phyloP scores from a whole-genome alignment of 1,140 invertebrate genomes.

The Hormaphis cornu region DNA sequence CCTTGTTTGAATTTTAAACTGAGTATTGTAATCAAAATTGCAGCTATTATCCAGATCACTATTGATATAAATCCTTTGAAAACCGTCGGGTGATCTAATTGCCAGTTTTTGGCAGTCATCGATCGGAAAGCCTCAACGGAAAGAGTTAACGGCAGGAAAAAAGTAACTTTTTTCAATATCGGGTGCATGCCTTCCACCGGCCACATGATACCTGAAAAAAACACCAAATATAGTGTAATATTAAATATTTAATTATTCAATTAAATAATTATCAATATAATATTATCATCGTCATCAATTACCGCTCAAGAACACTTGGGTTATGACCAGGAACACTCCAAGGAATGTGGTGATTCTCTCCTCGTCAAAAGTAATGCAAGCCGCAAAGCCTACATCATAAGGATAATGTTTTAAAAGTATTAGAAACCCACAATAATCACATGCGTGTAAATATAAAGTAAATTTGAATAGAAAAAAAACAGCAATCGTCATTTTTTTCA shows the following conservation, averaged over 20 bases:
- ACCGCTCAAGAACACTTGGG: constrained; percentile 18
- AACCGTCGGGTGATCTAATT: constrained; percentile 44
- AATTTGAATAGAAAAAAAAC: too few species aligned
- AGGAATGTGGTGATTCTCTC: constrained; percentile 1
- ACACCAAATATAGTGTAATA: not conserved
- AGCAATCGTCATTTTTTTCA: too few species aligned
- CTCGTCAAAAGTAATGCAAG: not conserved
- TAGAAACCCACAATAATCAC: too few species aligned
- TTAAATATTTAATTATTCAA: not conserved
- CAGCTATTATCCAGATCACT: constrained; percentile 47
- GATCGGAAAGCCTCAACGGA: constrained; percentile 34
- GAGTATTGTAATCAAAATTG: constrained; percentile 37
- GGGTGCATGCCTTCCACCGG: constrained; percentile 35
- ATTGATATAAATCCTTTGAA: constrained; percentile 48
- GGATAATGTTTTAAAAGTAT: not conserved
- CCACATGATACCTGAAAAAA: constrained; percentile 36
- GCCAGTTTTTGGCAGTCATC: constrained; percentile 34
- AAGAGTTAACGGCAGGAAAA: constrained; percentile 33
- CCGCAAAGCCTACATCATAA: constrained; percentile 40
- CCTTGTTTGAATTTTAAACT: constrained; percentile 13
- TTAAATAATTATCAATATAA: not conserved
- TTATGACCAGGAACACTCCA: not conserved
- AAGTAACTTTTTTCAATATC: constrained; percentile 32
- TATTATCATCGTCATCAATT: not conserved
- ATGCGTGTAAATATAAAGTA: too few species aligned